Percentiles rank a stretch among this genome's conserved stretches.
phyloP scores from a whole-genome alignment of 1,140 invertebrate species.

The Drosophila kepulauana region DNA sequence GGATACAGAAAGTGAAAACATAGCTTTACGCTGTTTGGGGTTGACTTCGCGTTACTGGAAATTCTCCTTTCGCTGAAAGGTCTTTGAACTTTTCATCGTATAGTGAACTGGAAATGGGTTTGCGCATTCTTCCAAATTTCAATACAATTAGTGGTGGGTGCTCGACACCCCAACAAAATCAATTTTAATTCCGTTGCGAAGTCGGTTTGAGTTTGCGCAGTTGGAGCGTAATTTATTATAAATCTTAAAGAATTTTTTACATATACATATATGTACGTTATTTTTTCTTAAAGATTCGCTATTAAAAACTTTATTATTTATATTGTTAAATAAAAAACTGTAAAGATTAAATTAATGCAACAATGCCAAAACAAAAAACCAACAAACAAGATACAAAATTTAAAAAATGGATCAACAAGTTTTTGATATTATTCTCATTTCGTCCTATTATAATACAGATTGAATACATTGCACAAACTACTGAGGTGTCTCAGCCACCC shows the following conservation, averaged over 20 bases:
- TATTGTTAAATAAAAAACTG: no score
- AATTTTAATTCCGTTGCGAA: conserved; percentile 76
- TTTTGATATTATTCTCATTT: no score
- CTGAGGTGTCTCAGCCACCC: no score
- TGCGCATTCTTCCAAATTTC: conserved; percentile 64
- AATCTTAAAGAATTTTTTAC: conserved; percentile 11
- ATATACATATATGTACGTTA: no score
- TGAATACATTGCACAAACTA: no score
- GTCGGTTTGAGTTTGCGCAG: conserved; percentile 75
- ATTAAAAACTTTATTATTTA: no score
- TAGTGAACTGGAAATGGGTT: conserved; percentile 73
- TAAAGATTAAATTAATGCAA: no score
- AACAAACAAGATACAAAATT: no score
- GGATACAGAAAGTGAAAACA: conserved; percentile 71
- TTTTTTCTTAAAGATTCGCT: no score
- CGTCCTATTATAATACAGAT: no score
- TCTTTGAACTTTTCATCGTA: conserved; percentile 70
- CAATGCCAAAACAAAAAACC: no score
- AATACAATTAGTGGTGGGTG: conserved; percentile 45
- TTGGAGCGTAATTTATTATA: conserved; percentile 43
- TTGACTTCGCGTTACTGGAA: conserved; percentile 42
- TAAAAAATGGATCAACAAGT: no score
- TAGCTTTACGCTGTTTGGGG: conserved; percentile 55
- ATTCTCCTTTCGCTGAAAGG: conserved; percentile 39
- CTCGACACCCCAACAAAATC: conserved; percentile 40